Base-by-base conservation (phyloP, 2,888 invertebrate species). In the Tetheella fluctuosa region DNA sequence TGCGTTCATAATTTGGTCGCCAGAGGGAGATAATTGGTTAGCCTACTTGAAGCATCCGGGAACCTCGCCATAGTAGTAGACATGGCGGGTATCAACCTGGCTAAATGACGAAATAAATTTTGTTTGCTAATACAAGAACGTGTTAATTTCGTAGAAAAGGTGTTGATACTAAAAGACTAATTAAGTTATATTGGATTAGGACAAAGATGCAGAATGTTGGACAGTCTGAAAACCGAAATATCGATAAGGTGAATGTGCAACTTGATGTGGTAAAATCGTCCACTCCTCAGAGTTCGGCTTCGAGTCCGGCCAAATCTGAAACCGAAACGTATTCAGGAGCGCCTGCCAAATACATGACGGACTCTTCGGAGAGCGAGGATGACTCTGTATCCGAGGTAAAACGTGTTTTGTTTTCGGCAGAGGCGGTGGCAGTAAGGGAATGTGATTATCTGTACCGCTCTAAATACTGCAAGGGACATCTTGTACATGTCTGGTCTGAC, bases 321-420 rank as follows among this genome's bases (percentile, higher is more conserved):
- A 97, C 96, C 89, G 97, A 97, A 94, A 97, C 97, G 89, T 96
- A 95, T 94, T 96, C 96, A 86, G 97, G 96, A 93, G 94, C 95
- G 88, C 97, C 96, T 89, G 96, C 96, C 87, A 96, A 96, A 94
- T 97, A 96, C 95, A 97, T 97, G 95, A 96, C 97, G 93, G 98
- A 98, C 94, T 96, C 98, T 90, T 98, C 98, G 84, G 98, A 97
- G 94, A 98, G 98, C 91, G 98, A 98, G 92, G 98, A 98, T 94
- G 98, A 98, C 91, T 98, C 98, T 94, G 97, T 97, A 90, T 98
- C 98, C 84, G 98, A 98, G 97, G 98, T 98, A 96, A 95, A 93
- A 92, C 91, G 92, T 92, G 92, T 93, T 92, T 92, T 92, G 92
- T 93, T 92, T 93, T 91, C 85, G 83, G 83, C 74, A 86, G 89